Evolutionary conservation across 2,113 vertebrate species (phyloP).

Genomic region (Phaethon lepturus): DNA sequence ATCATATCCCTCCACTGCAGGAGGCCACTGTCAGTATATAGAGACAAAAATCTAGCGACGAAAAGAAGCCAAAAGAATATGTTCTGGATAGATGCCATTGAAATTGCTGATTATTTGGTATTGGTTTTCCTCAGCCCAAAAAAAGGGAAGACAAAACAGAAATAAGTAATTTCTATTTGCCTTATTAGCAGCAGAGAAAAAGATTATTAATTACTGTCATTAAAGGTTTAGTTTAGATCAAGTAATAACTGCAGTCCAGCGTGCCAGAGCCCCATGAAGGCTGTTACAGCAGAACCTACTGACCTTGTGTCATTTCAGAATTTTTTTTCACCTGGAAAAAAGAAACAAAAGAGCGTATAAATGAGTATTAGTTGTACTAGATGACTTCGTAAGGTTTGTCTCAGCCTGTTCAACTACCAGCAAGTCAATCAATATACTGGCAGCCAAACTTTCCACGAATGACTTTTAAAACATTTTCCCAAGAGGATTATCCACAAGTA

Average conservation of each 20-base stretch:
- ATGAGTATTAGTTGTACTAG: not conserved
- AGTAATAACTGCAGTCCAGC: not conserved
- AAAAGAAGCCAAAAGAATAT: not conserved
- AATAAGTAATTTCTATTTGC: not conserved
- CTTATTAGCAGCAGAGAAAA: not conserved
- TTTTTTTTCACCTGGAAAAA: not conserved
- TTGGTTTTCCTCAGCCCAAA: not conserved
- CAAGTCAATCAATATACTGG: not conserved
- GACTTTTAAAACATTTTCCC: not conserved
- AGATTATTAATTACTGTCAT: not conserved
- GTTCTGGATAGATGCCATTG: not conserved
- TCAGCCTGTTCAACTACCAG: not conserved
- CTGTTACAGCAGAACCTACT: not conserved
- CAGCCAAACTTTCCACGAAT: not conserved
- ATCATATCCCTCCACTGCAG: not conserved
- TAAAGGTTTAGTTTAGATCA: not conserved
- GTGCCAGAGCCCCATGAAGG: not conserved
- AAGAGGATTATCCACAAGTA: not conserved
- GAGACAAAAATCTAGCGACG: not conserved
- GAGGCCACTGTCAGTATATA: not conserved
- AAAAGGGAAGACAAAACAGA: not conserved
- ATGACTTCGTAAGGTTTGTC: not conserved
- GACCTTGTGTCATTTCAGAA: not conserved
- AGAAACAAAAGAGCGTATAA: not conserved
- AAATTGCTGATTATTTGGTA: not conserved